Base-by-base conservation (phyloP, 2,888 invertebrate genomes). In the Boloria euphrosyne region DNA sequence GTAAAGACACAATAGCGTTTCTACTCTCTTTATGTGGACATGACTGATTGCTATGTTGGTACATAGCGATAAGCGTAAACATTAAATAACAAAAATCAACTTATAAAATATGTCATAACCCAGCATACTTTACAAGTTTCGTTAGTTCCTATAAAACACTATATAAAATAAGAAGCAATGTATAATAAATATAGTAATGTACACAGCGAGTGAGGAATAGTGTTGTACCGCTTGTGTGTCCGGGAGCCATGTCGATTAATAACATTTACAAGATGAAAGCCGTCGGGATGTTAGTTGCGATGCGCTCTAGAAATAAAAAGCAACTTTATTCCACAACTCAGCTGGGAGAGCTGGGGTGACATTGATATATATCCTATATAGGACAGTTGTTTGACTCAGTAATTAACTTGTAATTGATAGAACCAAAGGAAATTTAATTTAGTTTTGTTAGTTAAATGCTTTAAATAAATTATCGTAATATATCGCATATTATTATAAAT, bases 211-310 rank as follows among this genome's bases (percentile, higher is more conserved):
- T 66, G 67, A 46, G 58, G 60, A 38, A 54, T 72, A 71, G 75
- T 78, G 76, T 69, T 74, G 83, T 79, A 80, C 76, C 74, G 78
- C 74, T 76, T 76, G 75, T 75, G 77, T 82, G 83, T 80, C 83
- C 89, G 85, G 90, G 88, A 90, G 90, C 85, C 77, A 75, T 85
- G 87, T 85, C 89, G 88, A 90, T 90, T 91, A 90, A 90, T 90
- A 90, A 89, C 87, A 83, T 89, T 90, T 90, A 90, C 89, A 89
- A 90, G 89, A 90, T 89, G 90, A 90, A 90, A 90, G 90, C 87
- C 85, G 87, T 81, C 82, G 84, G 84, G 85, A 85, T 85, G 86
- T 84, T 80, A 84, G 83, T 83, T 82, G 84, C 82, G 86, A 83
- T 87, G 87, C 81, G 85, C 85, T 89, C 87, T 88, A 90, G 84